Percentiles rank a stretch among this genome's conserved stretches.
Evolutionary conservation across 2,113 vertebrate species (phyloP).

Genomic region (Calcarius ornatus): DNA sequence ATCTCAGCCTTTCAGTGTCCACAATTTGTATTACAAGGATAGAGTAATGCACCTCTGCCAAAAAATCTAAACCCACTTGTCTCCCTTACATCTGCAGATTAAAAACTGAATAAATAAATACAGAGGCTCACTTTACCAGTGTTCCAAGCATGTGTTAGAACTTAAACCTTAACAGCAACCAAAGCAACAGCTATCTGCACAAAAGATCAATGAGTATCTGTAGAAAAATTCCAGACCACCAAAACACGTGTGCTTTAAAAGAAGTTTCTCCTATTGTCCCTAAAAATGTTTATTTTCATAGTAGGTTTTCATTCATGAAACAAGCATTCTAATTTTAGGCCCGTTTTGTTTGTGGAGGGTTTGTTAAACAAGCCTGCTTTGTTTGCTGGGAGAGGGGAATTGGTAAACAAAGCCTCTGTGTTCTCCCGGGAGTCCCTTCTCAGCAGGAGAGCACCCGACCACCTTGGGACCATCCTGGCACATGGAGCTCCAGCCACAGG

Average conservation of each 20-base stretch:
- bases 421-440: neutral
- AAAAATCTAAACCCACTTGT: neutral
- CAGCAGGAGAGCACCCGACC: neutral
- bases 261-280: neutral
- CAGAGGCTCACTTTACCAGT: neutral
- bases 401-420: neutral
- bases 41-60: neutral
- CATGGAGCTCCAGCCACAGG: neutral
- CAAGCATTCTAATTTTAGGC: neutral
- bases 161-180: neutral
- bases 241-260: neutral
- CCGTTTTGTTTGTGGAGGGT: neutral
- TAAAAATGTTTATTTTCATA: constrained; percentile 13
- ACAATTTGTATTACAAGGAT: neutral
- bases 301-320: neutral
- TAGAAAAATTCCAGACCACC: neutral
- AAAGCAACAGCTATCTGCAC: neutral
- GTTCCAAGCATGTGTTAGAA: constrained; percentile 7
- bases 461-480: neutral
- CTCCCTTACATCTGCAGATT: neutral
- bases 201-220: neutral
- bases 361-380: neutral
- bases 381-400: neutral
- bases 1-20: neutral
- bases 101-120: neutral